Percentiles rank a stretch among this genome's conserved stretches.
phyloP scores from a whole-genome alignment of 2,888 invertebrate species.

The Elmis aenea region DNA sequence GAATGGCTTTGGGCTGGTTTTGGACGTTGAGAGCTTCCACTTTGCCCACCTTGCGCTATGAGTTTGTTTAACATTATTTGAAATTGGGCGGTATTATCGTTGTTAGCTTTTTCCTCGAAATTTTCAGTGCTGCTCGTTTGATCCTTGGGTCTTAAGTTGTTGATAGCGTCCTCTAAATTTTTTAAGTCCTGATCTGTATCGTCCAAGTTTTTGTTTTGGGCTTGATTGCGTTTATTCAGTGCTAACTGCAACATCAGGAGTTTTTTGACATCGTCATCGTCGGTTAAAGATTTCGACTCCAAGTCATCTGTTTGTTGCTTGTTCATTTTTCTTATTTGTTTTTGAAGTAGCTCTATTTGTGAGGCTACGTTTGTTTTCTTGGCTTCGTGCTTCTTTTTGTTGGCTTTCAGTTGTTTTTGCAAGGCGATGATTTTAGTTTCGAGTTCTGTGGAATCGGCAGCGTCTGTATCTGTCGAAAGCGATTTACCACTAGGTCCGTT shows the following conservation, averaged over 20 bases:
- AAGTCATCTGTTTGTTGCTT: no score
- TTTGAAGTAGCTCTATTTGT: slow-evolving; percentile 22
- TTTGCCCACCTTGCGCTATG: slow-evolving; percentile 3
- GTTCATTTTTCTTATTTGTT: slow-evolving; percentile 23
- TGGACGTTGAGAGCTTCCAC: not conserved
- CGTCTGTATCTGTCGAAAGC: not conserved
- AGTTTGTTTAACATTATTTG: slow-evolving; percentile 24
- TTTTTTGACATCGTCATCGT: no score
- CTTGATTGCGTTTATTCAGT: no score
- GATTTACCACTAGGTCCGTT: not conserved
- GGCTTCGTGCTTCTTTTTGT: slow-evolving; percentile 10
- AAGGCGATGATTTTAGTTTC: slow-evolving; percentile 1
- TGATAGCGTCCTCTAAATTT: slow-evolving; percentile 33
- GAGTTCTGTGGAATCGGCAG: not conserved
- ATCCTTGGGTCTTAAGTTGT: slow-evolving; percentile 31
- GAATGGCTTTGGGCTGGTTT: not conserved
- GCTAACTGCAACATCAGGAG: no score
- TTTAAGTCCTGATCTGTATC: slow-evolving; percentile 27
- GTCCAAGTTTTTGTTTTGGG: slow-evolving; percentile 18
- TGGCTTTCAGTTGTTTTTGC: no score
- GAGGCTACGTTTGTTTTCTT: slow-evolving; percentile 10
- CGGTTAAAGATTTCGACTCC: no score
- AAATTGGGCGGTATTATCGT: slow-evolving; percentile 11
- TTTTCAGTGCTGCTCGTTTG: slow-evolving; percentile 5
- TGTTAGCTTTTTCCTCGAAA: slow-evolving; percentile 1